Conservation (phyloP, 2,888 invertebrate genomes). For the Thymelicus lineola region DNA sequence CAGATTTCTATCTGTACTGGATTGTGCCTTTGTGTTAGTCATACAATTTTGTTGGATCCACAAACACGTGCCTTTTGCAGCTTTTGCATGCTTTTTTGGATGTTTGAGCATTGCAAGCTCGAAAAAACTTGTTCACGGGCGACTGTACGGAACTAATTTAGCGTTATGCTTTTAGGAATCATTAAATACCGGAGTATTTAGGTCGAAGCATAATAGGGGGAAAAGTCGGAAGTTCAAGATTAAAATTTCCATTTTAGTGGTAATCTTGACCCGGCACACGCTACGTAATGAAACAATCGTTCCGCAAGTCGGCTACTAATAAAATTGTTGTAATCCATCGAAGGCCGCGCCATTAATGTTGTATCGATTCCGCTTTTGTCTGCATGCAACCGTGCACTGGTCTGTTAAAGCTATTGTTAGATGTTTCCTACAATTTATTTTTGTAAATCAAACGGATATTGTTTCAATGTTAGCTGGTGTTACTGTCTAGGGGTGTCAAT, state of each 20-base stretch:
- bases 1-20: no score
- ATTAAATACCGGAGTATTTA: neutral
- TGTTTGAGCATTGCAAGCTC: no score
- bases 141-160: neutral
- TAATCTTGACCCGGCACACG: constrained; percentile 24
- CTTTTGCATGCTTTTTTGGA: no score
- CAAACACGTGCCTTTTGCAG: no score
- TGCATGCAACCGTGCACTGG: constrained; percentile 28
- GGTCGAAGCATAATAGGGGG: neutral
- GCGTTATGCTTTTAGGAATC: neutral
- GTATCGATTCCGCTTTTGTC: constrained; percentile 37
- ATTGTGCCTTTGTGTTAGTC: no score
- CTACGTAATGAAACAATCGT: constrained; percentile 18
- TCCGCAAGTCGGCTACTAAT: constrained; percentile 30
- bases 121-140: neutral
- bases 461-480: neutral
- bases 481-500: neutral
- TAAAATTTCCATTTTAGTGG: constrained; percentile 25
- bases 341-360: constrained; percentile 34
- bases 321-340: constrained; percentile 33
- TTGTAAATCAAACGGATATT: neutral
- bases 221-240: constrained; percentile 15
- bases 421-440: constrained; percentile 18
- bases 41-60: no score
- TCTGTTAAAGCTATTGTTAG: constrained; percentile 19